These are phyloP conservation scores for Agrochola lota DNA, from an alignment of 2,888 invertebrate species.

Conservation along the genomic window DNA sequence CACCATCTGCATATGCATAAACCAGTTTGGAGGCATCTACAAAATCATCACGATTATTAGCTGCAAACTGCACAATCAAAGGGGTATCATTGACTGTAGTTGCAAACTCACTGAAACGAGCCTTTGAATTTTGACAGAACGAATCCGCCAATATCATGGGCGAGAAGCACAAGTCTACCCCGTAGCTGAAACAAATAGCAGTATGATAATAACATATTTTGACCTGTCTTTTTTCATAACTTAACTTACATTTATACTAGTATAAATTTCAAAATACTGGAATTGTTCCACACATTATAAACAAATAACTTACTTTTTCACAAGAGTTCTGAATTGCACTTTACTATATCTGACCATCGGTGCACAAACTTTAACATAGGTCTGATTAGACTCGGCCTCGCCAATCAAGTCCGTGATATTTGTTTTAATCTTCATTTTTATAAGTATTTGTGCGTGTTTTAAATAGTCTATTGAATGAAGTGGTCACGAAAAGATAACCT, in stretches of 20 bases:
- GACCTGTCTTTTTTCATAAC: not conserved
- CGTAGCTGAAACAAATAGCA: conserved; percentile 91
- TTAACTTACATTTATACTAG: not conserved
- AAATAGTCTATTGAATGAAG: not conserved
- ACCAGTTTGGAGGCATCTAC: conserved; percentile 96
- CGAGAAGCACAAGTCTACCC: conserved; percentile 97
- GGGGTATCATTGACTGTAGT: conserved; percentile 95
- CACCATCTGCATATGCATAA: conserved; percentile 96
- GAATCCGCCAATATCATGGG: conserved; percentile 99
- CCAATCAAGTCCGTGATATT: conserved; percentile 92
- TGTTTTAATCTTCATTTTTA: conserved; percentile 75
- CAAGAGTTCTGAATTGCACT: conserved; percentile 87
- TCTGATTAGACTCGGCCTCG: conserved; percentile 85
- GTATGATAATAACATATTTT: not conserved
- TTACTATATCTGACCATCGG: conserved; percentile 98
- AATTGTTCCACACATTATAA: not conserved
- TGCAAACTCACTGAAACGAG: conserved; percentile 95
- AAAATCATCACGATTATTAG: conserved; percentile 95
- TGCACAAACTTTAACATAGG: conserved; percentile 95
- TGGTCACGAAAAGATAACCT: conserved; percentile 8
- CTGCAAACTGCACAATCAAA: conserved; percentile 98
- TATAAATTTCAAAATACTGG: not conserved
- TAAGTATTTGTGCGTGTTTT: not conserved
- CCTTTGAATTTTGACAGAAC: conserved; percentile 96
- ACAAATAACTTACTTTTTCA: conserved; percentile 81